phyloP scores from a whole-genome alignment of 2,888 invertebrate genomes.

The Sepioteuthis lessoniana region DNA sequence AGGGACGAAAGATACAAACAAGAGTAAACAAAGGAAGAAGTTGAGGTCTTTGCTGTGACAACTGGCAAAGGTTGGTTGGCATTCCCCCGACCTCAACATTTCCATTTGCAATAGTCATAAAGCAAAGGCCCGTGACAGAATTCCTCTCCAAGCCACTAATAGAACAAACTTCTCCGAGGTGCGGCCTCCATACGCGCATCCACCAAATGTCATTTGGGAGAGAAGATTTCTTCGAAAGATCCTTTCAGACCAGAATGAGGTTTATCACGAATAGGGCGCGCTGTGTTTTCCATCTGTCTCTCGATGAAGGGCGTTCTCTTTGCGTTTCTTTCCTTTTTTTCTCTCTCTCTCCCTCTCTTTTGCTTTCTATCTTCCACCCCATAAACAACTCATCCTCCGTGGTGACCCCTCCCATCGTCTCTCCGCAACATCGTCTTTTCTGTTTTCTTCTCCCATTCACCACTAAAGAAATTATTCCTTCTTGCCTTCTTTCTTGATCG shows the following conservation, averaged over 20 bases:
- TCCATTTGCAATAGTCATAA: not conserved
- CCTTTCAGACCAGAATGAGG: not conserved
- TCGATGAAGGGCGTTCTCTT: not conserved
- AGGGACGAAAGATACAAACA: not conserved
- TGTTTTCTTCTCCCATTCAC: not conserved
- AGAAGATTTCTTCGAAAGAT: not conserved
- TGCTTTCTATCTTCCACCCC: not conserved
- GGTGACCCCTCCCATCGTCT: not conserved
- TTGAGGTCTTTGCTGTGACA: not conserved
- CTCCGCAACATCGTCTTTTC: not conserved
- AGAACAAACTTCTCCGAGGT: constrained; percentile 33
- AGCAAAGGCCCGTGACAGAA: constrained; percentile 33
- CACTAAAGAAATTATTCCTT: not conserved
- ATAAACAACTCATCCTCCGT: not conserved
- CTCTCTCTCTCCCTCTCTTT: not conserved
- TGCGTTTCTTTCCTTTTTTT: not conserved
- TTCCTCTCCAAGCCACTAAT: constrained; percentile 33
- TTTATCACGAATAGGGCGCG: not conserved
- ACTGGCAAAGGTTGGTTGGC: constrained; percentile 33
- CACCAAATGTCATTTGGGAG: constrained; percentile 33
- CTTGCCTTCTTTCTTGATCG: too few relatives aligned
- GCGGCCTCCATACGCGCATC: not conserved
- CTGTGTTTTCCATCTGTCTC: not conserved
- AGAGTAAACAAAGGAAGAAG: constrained; percentile 8
- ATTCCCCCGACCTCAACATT: constrained; percentile 25